phyloP scores from a whole-genome alignment of 2,113 vertebrate genomes.

The Grus americana region DNA sequence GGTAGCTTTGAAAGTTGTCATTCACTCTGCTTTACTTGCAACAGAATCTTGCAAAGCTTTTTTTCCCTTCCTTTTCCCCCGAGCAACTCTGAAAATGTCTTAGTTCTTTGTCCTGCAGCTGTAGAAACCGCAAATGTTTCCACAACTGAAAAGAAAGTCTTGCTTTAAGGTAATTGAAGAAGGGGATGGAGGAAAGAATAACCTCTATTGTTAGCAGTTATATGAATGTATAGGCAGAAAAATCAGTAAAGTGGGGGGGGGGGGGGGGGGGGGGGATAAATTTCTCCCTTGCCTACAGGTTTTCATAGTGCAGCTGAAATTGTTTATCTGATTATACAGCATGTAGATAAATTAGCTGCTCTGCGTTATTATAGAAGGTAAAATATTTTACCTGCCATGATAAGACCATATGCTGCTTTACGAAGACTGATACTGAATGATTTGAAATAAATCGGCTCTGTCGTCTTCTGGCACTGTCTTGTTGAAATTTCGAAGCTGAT shows the following conservation, averaged over 20 bases:
- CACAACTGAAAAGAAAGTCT: slow-evolving; percentile 55
- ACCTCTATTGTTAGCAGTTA: slow-evolving; percentile 48
- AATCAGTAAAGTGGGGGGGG: slow-evolving; percentile 14
- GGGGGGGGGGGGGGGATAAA: neutral
- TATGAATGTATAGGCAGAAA: neutral
- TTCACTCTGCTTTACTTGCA: slow-evolving; percentile 69
- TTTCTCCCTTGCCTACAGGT: slow-evolving; percentile 32
- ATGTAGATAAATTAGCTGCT: slow-evolving; percentile 66
- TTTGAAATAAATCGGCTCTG: slow-evolving; percentile 49
- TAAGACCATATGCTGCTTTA: slow-evolving; percentile 69
- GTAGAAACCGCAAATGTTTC: slow-evolving; percentile 65
- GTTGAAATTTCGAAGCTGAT: slow-evolving; percentile 38
- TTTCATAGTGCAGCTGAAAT: slow-evolving; percentile 57
- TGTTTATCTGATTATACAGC: slow-evolving; percentile 63
- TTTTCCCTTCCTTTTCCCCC: neutral
- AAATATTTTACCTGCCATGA: slow-evolving; percentile 73
- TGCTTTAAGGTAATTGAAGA: slow-evolving; percentile 61
- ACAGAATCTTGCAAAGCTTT: slow-evolving; percentile 44
- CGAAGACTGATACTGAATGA: slow-evolving; percentile 64
- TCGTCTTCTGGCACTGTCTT: slow-evolving; percentile 48
- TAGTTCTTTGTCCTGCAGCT: slow-evolving; percentile 72
- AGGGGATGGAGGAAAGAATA: slow-evolving; percentile 38
- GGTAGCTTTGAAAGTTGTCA: slow-evolving; percentile 79
- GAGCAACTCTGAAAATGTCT: slow-evolving; percentile 61
- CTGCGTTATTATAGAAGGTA: slow-evolving; percentile 68